Base-by-base conservation (phyloP, 2,888 invertebrate genomes). In the Ecdyonurus torrentis region DNA sequence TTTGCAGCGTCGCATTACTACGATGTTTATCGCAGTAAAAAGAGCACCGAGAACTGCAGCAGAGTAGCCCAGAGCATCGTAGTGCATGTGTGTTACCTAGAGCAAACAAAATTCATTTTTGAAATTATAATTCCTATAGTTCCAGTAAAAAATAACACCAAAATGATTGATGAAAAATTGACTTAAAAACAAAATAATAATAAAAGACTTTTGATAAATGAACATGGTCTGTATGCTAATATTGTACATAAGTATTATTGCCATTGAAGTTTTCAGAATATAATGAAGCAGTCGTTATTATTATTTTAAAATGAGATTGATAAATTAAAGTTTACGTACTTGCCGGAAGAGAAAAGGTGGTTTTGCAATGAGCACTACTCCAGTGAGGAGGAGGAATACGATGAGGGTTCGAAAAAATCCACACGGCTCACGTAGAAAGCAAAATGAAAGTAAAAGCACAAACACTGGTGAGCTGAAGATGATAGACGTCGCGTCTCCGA, bases 401-500 rank as follows among this genome's bases (percentile, higher is more conserved):
- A 77, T 75, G 37, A 74, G 68, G 1, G 77, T 71, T 1, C 77
- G 71, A 62, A 77, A 70, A 63, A 77, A 69, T 50, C 77, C 77
- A 65, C 77, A 77, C 10, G 77, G 77, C 65, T 77, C 77, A 65
- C 74, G 73, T 1, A 77, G 69, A 63, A 76, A 72, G 20, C 76
- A 62, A 66, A 76, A 76, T 5, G 77, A 77, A 62, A 77, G 68
- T 2, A 73, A 71, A 66, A 77, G 76, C 2, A 77, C 77, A 50
- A 77, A 74, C 1, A 77, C 75, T 1, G 78, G 78, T 3, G 77
- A 77, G 66, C 76, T 77, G 68, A 77, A 77, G 66, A 78, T 77
- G 52, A 78, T 77, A 1, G 78, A 76, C 2, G 77, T 76, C n/a
- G 77, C 77, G 69, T 78, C 77, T 7, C 77, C 77, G 58, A 78